These are phyloP conservation scores for Drosophila insularis DNA, from an alignment of 1,140 invertebrate genomes.

Conservation along the genomic window DNA sequence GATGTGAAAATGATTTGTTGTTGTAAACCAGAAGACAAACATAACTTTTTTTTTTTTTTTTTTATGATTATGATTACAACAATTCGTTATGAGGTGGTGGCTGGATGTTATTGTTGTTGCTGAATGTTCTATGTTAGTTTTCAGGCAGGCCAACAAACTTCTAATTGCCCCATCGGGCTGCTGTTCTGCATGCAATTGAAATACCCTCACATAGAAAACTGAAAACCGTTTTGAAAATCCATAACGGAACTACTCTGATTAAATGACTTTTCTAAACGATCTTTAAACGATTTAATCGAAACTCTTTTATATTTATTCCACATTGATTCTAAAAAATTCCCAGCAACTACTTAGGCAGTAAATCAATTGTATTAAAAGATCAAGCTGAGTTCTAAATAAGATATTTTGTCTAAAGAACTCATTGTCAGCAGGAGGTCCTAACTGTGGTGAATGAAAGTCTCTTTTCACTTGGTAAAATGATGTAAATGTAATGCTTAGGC, in stretches of 20 bases:
- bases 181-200: slow-evolving; percentile 54
- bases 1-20: slow-evolving; percentile 73
- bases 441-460: not conserved
- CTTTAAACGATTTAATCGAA: too few species aligned
- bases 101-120: slow-evolving; percentile 11
- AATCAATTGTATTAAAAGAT: not conserved
- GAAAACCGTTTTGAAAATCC: not conserved
- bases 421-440: not conserved
- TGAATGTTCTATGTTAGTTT: slow-evolving; percentile 24
- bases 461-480: not conserved
- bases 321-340: not conserved
- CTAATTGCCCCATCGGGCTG: slow-evolving; percentile 55
- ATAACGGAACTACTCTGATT: too few species aligned
- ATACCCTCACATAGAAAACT: not conserved
- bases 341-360: not conserved
- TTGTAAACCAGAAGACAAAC: slow-evolving; percentile 54
- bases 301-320: too few species aligned
- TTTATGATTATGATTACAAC: slow-evolving; percentile 62
- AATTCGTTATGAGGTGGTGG: slow-evolving; percentile 60
- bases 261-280: too few species aligned
- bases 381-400: slow-evolving; percentile 2
- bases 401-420: not conserved
- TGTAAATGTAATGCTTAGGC: not conserved
- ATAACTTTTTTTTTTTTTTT: slow-evolving; percentile 43
- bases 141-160: slow-evolving; percentile 71